Base-by-base conservation (phyloP, 2,113 vertebrate species). In the Natator depressus region DNA sequence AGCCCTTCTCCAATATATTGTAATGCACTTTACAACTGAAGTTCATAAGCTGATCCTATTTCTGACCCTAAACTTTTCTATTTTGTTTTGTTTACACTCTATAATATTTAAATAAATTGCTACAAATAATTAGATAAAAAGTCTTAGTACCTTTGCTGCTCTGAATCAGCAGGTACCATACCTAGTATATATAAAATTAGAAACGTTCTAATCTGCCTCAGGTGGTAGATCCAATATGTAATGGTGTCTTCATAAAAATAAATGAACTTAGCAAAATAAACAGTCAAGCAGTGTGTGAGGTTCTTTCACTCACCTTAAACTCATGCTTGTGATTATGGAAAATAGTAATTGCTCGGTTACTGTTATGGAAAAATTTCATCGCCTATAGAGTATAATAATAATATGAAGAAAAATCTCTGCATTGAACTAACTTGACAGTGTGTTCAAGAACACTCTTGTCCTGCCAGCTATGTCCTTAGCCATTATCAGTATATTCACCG, bases 171-270 rank as follows among this genome's bases (percentile, higher is more conserved):
- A 85, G 54, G 4, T 82, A 38, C 29, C 51, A 5, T 93, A 49
- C 57, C 53, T 42, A 90, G 12, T 27, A 80, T 19, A 27, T 20
- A 42, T 25, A 75, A 81, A 85, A 92, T 84, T 49, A 91, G 92
- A 2, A 46, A 92, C 79, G 91, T 89, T 94, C 84, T 91, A 95
- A 95, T 91, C 78, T 35, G 94, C 83, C 85, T 95, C 93, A 55
- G 78, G 80, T 92, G 96, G 79, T 35, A 94, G 80, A 95, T 62
- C 49, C 80, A 92, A 92, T 91, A 96, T 80, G 93, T 92, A 94
- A 69, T 80, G 46, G 8, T 80, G 89, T 79, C 94, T 94, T 95
- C 80, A 89, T 86, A 93, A 95, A 97, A 97, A 96, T 82, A 97
- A 94, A 85, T 46, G 76, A 95, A 72, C 51, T 80, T 82, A 90